These are phyloP conservation scores for Aleadryas rufinucha DNA, from an alignment of 2,113 vertebrate species.

Conservation along the genomic window DNA sequence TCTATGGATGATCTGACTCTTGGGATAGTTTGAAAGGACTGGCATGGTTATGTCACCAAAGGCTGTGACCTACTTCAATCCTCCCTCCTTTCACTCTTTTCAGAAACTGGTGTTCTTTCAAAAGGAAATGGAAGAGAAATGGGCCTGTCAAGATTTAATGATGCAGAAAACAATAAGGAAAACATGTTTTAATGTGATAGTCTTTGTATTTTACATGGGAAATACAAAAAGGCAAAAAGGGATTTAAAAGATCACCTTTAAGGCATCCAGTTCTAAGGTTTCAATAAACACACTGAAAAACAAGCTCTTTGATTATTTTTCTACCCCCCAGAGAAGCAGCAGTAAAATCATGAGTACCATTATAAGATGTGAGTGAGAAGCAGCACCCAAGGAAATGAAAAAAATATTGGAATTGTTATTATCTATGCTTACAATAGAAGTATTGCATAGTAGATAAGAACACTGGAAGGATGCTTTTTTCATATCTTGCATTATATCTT, in stretches of 20 bases:
- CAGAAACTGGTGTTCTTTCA: neutral
- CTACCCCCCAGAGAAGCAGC: slow-evolving; percentile 3
- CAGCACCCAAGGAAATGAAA: slow-evolving; percentile 77
- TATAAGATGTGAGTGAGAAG: slow-evolving; percentile 50
- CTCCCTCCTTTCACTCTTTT: neutral
- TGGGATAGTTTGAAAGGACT: neutral
- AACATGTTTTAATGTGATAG: neutral
- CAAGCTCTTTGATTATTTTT: slow-evolving; percentile 58
- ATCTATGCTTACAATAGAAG: slow-evolving; percentile 73
- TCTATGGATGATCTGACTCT: neutral
- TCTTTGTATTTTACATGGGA: neutral
- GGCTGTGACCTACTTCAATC: neutral
- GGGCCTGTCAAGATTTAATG: neutral
- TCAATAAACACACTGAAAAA: slow-evolving; percentile 44
- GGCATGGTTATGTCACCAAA: neutral
- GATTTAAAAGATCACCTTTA: slow-evolving; percentile 18
- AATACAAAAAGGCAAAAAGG: neutral
- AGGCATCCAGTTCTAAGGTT: neutral
- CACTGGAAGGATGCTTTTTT: slow-evolving; percentile 47
- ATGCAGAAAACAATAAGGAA: slow-evolving; percentile 11
- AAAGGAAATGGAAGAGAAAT: neutral
- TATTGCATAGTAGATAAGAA: slow-evolving; percentile 67
- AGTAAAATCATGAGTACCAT: slow-evolving; percentile 16
- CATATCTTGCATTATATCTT: slow-evolving; percentile 71
- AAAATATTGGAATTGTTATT: slow-evolving; percentile 75